phyloP scores from a whole-genome alignment of 2,113 vertebrate genomes.

The Osmerus eperlanus region DNA sequence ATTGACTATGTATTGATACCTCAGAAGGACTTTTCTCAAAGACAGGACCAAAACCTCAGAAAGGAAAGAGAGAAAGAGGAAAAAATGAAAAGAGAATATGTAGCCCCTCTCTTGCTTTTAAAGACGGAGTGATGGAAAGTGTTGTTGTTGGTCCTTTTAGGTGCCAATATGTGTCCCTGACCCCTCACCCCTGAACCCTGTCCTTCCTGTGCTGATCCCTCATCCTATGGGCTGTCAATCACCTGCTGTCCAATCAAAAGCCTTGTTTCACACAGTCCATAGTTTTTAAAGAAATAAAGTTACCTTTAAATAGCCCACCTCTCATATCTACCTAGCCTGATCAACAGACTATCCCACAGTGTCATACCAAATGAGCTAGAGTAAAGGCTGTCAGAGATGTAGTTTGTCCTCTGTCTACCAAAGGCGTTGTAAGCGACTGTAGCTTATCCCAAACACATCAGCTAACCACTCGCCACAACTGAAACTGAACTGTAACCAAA shows the following conservation, averaged over 20 bases:
- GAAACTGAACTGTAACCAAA: conserved; percentile 74
- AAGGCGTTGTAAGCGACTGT: conserved; percentile 62
- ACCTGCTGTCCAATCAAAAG: conserved; percentile 49
- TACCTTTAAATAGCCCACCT: conserved; percentile 27
- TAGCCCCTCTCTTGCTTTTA: conserved; percentile 77
- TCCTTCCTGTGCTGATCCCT: conserved; percentile 59
- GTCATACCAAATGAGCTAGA: conserved; percentile 38
- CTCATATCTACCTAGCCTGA: conserved; percentile 5
- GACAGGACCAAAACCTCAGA: conserved; percentile 81
- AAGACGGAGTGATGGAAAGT: conserved; percentile 66
- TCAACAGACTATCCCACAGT: neutral
- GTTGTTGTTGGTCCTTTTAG: conserved; percentile 69
- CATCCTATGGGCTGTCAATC: conserved; percentile 68
- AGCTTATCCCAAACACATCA: conserved; percentile 61
- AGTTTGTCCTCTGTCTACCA: conserved; percentile 67
- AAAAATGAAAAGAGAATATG: conserved; percentile 66
- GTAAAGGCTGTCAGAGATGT: conserved; percentile 62
- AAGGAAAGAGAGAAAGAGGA: conserved; percentile 58
- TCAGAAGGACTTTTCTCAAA: conserved; percentile 79
- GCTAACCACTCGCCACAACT: conserved; percentile 35
- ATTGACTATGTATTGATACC: conserved; percentile 78
- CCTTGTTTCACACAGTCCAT: conserved; percentile 46
- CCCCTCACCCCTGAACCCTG: conserved; percentile 31
- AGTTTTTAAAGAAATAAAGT: conserved; percentile 25
- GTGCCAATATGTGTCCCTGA: conserved; percentile 73